phyloP scores from a whole-genome alignment of 2,888 invertebrate genomes.

The Sialis fuliginosa region DNA sequence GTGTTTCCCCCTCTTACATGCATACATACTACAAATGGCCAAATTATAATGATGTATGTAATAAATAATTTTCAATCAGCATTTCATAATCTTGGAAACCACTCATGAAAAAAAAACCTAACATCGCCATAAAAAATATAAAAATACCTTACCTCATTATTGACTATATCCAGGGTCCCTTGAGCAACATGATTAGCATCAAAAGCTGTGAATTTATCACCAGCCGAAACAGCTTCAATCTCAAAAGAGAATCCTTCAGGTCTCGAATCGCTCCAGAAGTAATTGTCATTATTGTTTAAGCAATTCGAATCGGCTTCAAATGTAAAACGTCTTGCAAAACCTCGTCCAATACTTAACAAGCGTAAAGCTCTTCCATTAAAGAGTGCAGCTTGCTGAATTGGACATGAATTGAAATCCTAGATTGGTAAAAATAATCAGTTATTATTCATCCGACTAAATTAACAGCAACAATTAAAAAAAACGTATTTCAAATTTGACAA shows the following conservation, averaged over 20 bases:
- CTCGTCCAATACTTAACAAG: conserved; percentile 50
- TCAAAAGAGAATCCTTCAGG: conserved; percentile 58
- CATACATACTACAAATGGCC: no score
- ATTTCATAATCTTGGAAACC: background rate
- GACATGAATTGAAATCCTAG: conserved; percentile 29
- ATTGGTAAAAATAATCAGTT: conserved; percentile 14
- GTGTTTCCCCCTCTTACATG: no score
- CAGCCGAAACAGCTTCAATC: conserved; percentile 43
- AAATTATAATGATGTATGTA: no score
- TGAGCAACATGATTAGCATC: conserved; percentile 48
- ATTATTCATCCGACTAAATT: no score
- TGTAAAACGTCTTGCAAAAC: conserved; percentile 54
- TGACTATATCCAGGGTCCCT: conserved; percentile 45
- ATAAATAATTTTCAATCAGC: no score
- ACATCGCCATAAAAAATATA: background rate
- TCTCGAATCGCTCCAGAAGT: conserved; percentile 63
- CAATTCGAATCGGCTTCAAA: conserved; percentile 43
- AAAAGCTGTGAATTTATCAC: conserved; percentile 54
- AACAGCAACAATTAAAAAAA: no score
- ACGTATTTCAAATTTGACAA: no score
- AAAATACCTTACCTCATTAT: conserved; percentile 37
- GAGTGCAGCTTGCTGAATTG: conserved; percentile 33
- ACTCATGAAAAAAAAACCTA: background rate
- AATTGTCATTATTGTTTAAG: conserved; percentile 48
- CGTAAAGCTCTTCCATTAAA: conserved; percentile 48